These are phyloP conservation scores for Zygaena filipendulae DNA, from an alignment of 2,888 invertebrate species.

Conservation along the genomic window DNA sequence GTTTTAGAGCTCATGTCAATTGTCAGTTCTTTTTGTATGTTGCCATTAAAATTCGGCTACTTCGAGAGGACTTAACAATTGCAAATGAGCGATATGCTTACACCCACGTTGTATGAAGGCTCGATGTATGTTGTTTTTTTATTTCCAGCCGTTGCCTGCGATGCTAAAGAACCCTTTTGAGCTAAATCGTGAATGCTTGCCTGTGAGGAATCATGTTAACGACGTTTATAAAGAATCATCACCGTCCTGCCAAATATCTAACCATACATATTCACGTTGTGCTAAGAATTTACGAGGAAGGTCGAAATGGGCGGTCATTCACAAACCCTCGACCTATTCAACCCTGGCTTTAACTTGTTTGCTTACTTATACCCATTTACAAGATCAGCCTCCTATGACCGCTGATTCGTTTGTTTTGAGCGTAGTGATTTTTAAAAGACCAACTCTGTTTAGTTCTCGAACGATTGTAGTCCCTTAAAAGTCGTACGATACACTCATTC, in stretches of 20 bases:
- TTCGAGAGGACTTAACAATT: too few relatives aligned
- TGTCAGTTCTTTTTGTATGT: slow-evolving; percentile 31
- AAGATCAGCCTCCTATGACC: slow-evolving; percentile 57
- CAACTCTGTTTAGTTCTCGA: too few relatives aligned
- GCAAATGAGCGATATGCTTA: slow-evolving; percentile 35
- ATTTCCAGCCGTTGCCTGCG: slow-evolving; percentile 70
- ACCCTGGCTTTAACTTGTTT: slow-evolving; percentile 45
- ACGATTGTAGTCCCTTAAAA: too few relatives aligned
- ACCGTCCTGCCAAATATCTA: slow-evolving; percentile 60
- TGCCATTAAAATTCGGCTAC: too few relatives aligned
- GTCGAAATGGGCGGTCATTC: slow-evolving; percentile 25
- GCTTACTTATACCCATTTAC: slow-evolving; percentile 45
- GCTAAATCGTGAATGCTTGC: slow-evolving; percentile 70
- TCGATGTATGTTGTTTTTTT: slow-evolving; percentile 68
- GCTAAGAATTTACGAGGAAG: slow-evolving; percentile 47
- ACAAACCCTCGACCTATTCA: slow-evolving; percentile 27
- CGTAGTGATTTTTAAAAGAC: too few relatives aligned
- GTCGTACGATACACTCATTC: slow-evolving; percentile 59
- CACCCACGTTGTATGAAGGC: slow-evolving; percentile 59
- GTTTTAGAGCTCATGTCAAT: slow-evolving; percentile 36
- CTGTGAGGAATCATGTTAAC: slow-evolving; percentile 68
- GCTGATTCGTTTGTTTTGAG: slow-evolving; percentile 47
- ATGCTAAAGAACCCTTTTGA: slow-evolving; percentile 68
- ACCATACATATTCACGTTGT: slow-evolving; percentile 60
- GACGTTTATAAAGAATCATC: slow-evolving; percentile 60